phyloP scores from a whole-genome alignment of 1,140 invertebrate genomes.

The Euura saliciscinereae region DNA sequence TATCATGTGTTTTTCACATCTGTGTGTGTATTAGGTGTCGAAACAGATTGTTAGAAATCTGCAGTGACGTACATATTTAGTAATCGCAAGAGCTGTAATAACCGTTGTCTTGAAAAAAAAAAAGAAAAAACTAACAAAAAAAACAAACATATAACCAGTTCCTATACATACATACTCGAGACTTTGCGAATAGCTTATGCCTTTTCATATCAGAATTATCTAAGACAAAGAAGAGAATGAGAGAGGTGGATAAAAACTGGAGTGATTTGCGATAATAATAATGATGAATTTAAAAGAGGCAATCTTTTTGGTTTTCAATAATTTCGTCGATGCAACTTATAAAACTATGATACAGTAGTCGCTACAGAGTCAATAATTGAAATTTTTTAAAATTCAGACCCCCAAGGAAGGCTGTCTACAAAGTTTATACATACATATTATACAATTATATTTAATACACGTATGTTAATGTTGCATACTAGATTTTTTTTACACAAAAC shows the following conservation, averaged over 20 bases:
- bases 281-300: no score
- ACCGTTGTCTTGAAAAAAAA: no score
- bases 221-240: neutral
- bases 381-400: neutral
- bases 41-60: neutral
- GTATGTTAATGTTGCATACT: neutral
- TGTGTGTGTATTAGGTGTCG: neutral
- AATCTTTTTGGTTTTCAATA: no score
- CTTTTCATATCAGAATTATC: neutral
- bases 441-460: neutral
- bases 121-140: neutral
- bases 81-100: no score
- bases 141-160: neutral
- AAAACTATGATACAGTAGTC: neutral
- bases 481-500: neutral
- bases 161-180: neutral
- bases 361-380: conserved; percentile 1
- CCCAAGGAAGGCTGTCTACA: neutral
- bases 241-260: neutral
- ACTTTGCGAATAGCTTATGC: neutral
- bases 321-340: neutral
- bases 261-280: neutral
- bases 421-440: neutral
- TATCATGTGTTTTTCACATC: neutral
- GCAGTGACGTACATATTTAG: no score